Evolutionary conservation across 2,797 vertebrate species (phyloP).

Genomic region (Sarcophilus harrisii): DNA sequence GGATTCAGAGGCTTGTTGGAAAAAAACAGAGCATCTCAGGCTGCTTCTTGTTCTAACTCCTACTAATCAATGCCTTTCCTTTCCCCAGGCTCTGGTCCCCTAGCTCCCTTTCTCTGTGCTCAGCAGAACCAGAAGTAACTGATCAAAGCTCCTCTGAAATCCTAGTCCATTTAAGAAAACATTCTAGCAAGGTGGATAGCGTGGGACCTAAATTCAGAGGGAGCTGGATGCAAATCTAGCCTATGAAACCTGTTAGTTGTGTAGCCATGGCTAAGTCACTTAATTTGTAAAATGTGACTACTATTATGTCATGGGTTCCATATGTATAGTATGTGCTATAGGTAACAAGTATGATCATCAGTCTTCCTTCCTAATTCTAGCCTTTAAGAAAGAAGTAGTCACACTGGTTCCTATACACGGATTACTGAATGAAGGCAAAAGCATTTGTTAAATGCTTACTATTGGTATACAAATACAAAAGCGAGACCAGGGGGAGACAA

Average conservation of each 20-base stretch:
- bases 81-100: neutral
- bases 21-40: neutral
- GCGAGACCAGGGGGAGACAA: neutral
- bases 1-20: neutral
- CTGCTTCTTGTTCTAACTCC: neutral
- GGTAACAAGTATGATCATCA: neutral
- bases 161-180: neutral
- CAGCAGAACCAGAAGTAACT: neutral
- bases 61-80: neutral
- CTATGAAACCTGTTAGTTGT: neutral
- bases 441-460: neutral
- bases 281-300: neutral
- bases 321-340: neutral
- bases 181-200: neutral
- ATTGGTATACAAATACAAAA: neutral
- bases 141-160: neutral
- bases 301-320: neutral
- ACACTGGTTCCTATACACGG: neutral
- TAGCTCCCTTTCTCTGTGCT: neutral
- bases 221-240: neutral
- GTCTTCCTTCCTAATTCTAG: neutral
- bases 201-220: neutral
- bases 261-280: neutral
- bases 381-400: neutral
- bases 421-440: neutral